Base-by-base conservation (phyloP, 2,888 invertebrate genomes). In the Limnephilus auricula region DNA sequence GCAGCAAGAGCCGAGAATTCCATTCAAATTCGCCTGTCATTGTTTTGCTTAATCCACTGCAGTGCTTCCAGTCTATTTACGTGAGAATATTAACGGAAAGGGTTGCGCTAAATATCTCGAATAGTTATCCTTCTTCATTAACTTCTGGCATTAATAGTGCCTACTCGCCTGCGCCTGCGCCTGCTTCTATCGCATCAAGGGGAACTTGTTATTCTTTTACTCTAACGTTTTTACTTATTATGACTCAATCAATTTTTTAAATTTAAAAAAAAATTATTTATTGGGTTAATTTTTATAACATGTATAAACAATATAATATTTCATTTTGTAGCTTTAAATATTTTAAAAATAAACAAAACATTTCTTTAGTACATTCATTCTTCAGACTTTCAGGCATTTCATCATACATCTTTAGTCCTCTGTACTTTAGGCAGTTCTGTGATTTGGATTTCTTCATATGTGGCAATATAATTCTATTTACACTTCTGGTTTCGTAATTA, bases 31-130 rank as follows among this genome's bases (percentile, higher is more conserved):
- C 86, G 50, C 86, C 86, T 50, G 86, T 86, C 86, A 86, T 86
- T 86, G 86, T 86, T 86, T 86, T 50, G 50, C 86, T 65, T 86
- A 86, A 86, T 86, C 86, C 86, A 86, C 86, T 86, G 86, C 86
- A 86, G 86, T 86, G 31, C 86, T 86, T 86, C 86, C 86, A 65
- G 86, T 86, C 86, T 86, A 86, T 86, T 86, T 65, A 86, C 45
- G 50, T 50, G 30, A 31, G 65, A 30, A 86, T 50, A 86, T 86
- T 86, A 50, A 50, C 32, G 30, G 31, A 65, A 13, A 50, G 86
- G 86, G 32, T 40, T 40, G 84, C 25, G n/a, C 30, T 32, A 80
- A 80, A 80, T 80, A 32, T 31, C 65, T 25, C 65, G 65, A 65
- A 65, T 65, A 65, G 65, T 65, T 65, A 65, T 65, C 65, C 9